Evolutionary conservation across 1,140 invertebrate species (phyloP).

Genomic region (Pseudomyrmex dendroicus): DNA sequence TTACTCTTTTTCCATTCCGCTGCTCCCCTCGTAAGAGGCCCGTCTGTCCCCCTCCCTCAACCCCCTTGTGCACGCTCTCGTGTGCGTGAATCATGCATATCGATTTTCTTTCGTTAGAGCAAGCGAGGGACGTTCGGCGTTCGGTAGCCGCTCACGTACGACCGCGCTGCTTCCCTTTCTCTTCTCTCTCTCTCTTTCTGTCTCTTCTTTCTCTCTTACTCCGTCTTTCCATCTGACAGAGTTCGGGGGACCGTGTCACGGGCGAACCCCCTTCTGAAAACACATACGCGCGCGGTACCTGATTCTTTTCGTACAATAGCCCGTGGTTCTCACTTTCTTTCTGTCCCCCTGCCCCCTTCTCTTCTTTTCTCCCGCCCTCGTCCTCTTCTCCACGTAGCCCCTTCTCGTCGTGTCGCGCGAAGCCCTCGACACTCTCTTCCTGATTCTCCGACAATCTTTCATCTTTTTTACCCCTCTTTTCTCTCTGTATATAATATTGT

Average conservation of each 20-base stretch:
- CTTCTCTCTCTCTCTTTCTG: constrained; percentile 12
- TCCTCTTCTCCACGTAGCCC: constrained; percentile 2
- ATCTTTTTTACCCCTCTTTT: constrained; percentile 4
- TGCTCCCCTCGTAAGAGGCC: constrained; percentile 45
- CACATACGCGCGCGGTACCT: constrained; percentile 66
- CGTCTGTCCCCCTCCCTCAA: constrained; percentile 54
- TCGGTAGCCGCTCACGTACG: constrained; percentile 56
- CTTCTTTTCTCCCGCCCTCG: constrained; percentile 26
- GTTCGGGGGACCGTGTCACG: constrained; percentile 69
- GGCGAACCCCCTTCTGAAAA: constrained; percentile 75
- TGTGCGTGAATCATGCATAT: constrained; percentile 85
- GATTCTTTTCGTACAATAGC: constrained; percentile 80
- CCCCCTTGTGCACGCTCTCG: constrained; percentile 69
- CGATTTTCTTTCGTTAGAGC: constrained; percentile 82
- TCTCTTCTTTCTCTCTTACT: constrained; percentile 13
- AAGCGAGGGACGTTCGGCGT: constrained; percentile 62
- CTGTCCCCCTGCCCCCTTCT: constrained; percentile 53
- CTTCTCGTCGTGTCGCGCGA: constrained; percentile 20
- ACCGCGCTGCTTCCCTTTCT: constrained; percentile 36
- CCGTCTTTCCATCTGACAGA: constrained; percentile 55
- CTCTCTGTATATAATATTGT: background rate
- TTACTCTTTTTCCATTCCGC: constrained; percentile 27
- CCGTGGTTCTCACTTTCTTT: constrained; percentile 67
- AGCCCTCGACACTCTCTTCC: constrained; percentile 47
- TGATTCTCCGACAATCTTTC: constrained; percentile 20